phyloP scores from a whole-genome alignment of 37 sponge, comb jelly and placozoan species.

The Hormiphora californensis region DNA sequence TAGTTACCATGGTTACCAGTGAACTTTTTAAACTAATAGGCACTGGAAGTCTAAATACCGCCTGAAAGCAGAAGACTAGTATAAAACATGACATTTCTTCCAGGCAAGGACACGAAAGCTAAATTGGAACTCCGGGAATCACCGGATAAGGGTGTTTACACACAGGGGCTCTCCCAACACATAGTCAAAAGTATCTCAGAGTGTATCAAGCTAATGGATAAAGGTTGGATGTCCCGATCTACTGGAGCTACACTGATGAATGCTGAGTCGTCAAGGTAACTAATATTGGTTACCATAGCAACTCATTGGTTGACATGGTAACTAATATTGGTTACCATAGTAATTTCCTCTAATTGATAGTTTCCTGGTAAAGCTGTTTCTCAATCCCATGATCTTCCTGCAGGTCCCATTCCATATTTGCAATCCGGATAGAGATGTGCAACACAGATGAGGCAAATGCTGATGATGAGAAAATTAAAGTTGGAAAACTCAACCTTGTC shows the following conservation, averaged over 20 bases:
- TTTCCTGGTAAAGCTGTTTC: too few relatives aligned
- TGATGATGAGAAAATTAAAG: slow-evolving; percentile 61
- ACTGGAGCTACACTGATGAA: slow-evolving; percentile 98
- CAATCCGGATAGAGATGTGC: slow-evolving; percentile 83
- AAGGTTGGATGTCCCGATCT: slow-evolving; percentile 80
- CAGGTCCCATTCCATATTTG: slow-evolving; percentile 91
- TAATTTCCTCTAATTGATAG: too few relatives aligned
- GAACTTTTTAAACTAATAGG: too few relatives aligned
- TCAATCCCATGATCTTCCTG: neutral
- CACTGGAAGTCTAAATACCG: too few relatives aligned
- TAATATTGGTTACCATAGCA: neutral
- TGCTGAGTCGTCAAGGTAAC: slow-evolving; percentile 82
- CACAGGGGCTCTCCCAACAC: slow-evolving; percentile 72
- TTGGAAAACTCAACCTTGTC: slow-evolving; percentile 87
- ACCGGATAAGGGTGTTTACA: slow-evolving; percentile 86
- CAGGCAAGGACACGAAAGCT: slow-evolving; percentile 61
- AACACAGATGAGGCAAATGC: slow-evolving; percentile 44
- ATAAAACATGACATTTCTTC: too few relatives aligned
- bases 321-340: neutral
- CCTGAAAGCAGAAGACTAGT: too few relatives aligned
- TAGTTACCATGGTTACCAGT: too few relatives aligned
- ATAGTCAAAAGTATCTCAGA: slow-evolving; percentile 67
- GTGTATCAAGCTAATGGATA: slow-evolving; percentile 68
- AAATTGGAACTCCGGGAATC: slow-evolving; percentile 85
- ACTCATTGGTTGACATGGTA: slow-evolving; percentile 78